Percentiles rank a stretch among this genome's conserved stretches.
phyloP scores from a whole-genome alignment of 2,888 invertebrate species.

The Allolobophora icterica region DNA sequence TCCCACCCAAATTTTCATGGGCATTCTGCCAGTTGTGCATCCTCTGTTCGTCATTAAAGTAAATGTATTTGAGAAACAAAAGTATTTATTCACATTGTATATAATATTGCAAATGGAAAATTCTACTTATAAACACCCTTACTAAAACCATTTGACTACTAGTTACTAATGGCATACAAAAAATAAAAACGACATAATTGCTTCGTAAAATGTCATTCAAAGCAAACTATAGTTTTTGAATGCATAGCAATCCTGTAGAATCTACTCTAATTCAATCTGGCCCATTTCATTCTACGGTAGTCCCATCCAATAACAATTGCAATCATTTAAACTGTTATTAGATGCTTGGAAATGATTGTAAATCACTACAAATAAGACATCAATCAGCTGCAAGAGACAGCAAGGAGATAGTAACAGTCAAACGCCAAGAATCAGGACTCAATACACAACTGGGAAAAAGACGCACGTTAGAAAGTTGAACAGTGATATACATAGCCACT shows the following conservation, averaged over 20 bases:
- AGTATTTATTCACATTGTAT: neutral
- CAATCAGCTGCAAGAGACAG: neutral
- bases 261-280: too few species aligned
- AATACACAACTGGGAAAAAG: neutral
- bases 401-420: neutral
- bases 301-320: neutral
- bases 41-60: neutral
- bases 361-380: neutral
- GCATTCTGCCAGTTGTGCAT: too few species aligned
- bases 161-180: neutral
- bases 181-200: neutral
- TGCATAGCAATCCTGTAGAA: neutral
- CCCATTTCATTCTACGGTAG: neutral
- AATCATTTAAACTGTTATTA: neutral
- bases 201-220: neutral
- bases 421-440: constrained; percentile 6
- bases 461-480: neutral
- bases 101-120: neutral
- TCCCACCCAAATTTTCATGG: too few species aligned
- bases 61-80: neutral
- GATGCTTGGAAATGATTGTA: neutral
- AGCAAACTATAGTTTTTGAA: neutral
- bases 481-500: neutral
- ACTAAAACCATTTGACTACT: neutral
- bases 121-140: neutral